Conservation (phyloP, 1,140 invertebrate species). For the Coenobita brevimanus region DNA sequence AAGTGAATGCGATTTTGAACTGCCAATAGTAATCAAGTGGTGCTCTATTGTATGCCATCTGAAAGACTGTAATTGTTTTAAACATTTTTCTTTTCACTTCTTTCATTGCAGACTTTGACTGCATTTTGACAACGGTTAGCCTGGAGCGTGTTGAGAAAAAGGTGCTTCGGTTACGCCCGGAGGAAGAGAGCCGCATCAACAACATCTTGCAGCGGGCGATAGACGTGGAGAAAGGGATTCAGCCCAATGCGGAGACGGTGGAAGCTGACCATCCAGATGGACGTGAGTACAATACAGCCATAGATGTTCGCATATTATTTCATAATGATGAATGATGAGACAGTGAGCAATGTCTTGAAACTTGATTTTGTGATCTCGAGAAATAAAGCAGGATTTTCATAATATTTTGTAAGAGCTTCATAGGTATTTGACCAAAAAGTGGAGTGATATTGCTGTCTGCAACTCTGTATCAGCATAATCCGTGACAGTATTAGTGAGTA, state of each 20-base stretch:
- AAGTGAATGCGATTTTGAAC: too few species aligned
- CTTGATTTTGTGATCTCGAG: too few species aligned
- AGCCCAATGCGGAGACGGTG: constrained; percentile 77
- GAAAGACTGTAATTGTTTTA: constrained; percentile 33
- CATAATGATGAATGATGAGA: too few species aligned
- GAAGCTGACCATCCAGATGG: constrained; percentile 91
- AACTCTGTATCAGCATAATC: too few species aligned
- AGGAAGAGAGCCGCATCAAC: constrained; percentile 84
- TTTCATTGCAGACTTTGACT: constrained; percentile 85
- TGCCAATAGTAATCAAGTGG: too few species aligned
- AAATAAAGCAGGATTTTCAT: too few species aligned
- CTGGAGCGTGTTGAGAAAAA: constrained; percentile 83
- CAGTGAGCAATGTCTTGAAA: too few species aligned
- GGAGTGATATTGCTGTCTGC: too few species aligned
- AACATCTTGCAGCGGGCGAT: constrained; percentile 90
- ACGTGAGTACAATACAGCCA: constrained; percentile 76
- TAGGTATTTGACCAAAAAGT: too few species aligned
- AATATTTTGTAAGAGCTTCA: too few species aligned
- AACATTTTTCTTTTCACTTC: constrained; percentile 29
- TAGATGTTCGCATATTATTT: not conserved
- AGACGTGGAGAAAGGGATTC: constrained; percentile 84
- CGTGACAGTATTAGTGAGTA: too few species aligned
- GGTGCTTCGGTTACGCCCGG: constrained; percentile 81
- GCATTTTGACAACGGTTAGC: constrained; percentile 89
- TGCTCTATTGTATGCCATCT: too few species aligned